Evolutionary conservation across 2,888 invertebrate genomes (phyloP), one percentile per base, ranked within the genome.

Genomic region (Coleophora flavipennella): DNA sequence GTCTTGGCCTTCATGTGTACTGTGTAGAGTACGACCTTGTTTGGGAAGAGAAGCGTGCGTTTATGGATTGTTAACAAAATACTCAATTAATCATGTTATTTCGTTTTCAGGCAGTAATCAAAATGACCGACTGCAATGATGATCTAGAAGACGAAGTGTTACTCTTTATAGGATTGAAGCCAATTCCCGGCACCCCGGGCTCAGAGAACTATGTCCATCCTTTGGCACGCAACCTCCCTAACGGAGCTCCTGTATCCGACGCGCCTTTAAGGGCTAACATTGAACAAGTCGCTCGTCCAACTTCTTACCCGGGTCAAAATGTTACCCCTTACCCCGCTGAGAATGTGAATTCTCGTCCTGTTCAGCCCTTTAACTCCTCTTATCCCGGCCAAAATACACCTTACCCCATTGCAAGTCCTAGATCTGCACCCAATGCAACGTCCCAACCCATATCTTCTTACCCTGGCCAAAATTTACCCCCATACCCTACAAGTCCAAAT

Each of bases 81-180:
- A n/a, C n/a, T n/a, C n/a, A n/a, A n/a, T n/a, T n/a, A n/a, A 20
- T 20, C 6, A 20, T 20, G 20, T 20, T 20, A 6, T 20, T 20
- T 20, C 26, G 1, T 42, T 59, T 61, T 9, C 56, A 79, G 79
- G 58, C 63, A 10, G 67, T 47, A 39, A 43, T 77, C 38, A 62
- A 63, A 44, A 35, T 74, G n/a, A 64, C 77, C 0, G 79, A 75
- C 1, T 79, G 76, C 51, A 68, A 62, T 44, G 65, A 67, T 13
- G 64, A 69, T 2, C 14, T 69, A 3, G 50, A 60, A 40, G 77
- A 76, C 13, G 70, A 74, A 38, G 45, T 59, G 0, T 69, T 75
- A 35, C 55, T 80, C 13, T 62, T 60, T 31, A 48, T 80, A n/a
- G 79, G 79, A 0, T 43, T 74, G 8, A 46, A 73, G 1, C 76